phyloP scores from a whole-genome alignment of 2,113 vertebrate genomes.

The Paramisgurnus dabryanus region DNA sequence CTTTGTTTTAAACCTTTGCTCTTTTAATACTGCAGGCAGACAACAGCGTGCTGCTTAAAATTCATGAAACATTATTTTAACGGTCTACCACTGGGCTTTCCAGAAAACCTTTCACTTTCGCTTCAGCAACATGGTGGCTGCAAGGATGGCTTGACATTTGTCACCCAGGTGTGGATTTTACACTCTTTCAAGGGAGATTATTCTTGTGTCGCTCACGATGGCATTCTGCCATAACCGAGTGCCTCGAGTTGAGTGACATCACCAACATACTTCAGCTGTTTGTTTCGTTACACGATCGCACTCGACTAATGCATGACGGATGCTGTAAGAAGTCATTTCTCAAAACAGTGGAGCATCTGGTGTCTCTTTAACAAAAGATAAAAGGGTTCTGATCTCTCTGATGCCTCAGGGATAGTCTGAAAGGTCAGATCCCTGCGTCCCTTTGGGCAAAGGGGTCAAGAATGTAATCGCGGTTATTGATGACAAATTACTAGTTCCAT shows the following conservation, averaged over 20 bases:
- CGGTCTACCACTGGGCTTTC: conserved; percentile 66
- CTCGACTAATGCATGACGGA: conserved; percentile 14
- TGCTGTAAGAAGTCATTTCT: neutral
- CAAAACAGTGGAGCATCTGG: neutral
- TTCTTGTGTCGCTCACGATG: conserved; percentile 56
- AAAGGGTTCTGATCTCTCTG: conserved; percentile 25
- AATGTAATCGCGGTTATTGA: conserved; percentile 64
- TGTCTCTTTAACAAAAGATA: conserved; percentile 40
- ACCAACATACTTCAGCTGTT: conserved; percentile 28
- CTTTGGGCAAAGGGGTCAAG: conserved; percentile 42
- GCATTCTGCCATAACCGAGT: conserved; percentile 42
- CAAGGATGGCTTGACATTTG: conserved; percentile 61
- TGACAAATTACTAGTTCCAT: conserved; percentile 62
- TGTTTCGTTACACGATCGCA: conserved; percentile 12
- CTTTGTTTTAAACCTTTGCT: conserved; percentile 67
- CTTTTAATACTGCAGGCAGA: conserved; percentile 74
- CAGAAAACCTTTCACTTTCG: conserved; percentile 65
- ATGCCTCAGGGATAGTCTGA: conserved; percentile 43
- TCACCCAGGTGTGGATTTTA: conserved; percentile 61
- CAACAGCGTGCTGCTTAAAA: conserved; percentile 75
- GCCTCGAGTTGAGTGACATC: conserved; percentile 17
- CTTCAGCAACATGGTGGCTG: conserved; percentile 45
- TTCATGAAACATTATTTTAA: conserved; percentile 75
- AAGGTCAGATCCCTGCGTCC: conserved; percentile 49
- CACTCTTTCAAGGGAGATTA: conserved; percentile 62